These are phyloP conservation scores for Ormyrus rosae DNA, from an alignment of 2,888 invertebrate genomes.

Conservation along the genomic window DNA sequence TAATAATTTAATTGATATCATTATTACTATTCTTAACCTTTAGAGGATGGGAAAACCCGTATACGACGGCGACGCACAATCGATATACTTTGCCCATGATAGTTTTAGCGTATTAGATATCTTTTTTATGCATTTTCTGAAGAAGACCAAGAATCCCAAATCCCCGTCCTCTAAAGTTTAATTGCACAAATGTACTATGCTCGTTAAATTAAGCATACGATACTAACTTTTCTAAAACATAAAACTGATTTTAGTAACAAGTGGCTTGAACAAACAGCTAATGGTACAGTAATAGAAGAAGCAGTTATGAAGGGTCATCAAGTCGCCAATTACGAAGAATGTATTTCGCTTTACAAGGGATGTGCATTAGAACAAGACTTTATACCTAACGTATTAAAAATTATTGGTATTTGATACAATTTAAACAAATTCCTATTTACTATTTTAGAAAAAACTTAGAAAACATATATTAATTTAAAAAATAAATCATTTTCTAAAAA, in stretches of 20 bases:
- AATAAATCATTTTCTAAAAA: conserved; percentile 2
- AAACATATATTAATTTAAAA: not conserved
- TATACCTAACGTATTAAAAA: conserved; percentile 63
- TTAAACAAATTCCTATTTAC: not conserved
- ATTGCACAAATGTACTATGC: no score
- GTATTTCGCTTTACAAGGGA: conserved; percentile 73
- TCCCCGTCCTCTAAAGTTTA: no score
- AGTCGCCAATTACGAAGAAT: conserved; percentile 71
- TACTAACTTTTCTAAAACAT: no score
- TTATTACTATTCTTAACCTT: no score
- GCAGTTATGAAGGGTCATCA: conserved; percentile 76
- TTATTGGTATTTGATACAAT: conserved; percentile 57
- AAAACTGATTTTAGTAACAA: conserved; percentile 69
- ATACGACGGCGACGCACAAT: no score
- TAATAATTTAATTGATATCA: no score
- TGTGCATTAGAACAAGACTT: conserved; percentile 70
- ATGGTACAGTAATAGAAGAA: conserved; percentile 77
- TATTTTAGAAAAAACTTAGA: conserved; percentile 26
- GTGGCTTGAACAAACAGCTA: conserved; percentile 76
- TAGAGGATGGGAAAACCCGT: no score
- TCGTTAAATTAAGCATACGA: no score
- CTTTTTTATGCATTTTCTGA: no score
- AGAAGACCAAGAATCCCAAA: no score
- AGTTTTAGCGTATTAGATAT: no score
- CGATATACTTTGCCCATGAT: no score